Evolutionary conservation across 2,113 vertebrate genomes (phyloP).

Genomic region (Diphyllodes magnificus): DNA sequence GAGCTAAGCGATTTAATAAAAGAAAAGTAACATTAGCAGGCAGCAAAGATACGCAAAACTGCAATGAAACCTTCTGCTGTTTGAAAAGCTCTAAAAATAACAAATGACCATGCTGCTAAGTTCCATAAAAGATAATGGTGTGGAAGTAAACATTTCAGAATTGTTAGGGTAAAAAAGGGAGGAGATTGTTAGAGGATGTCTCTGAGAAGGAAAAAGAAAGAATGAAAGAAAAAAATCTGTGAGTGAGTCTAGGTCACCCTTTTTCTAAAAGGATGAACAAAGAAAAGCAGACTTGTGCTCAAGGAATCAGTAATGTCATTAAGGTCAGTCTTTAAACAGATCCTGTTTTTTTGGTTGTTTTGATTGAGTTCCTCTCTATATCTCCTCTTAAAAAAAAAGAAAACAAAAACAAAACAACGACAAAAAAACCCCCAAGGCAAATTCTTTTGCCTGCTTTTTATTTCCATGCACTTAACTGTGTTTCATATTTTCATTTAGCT

Average conservation of each 20-base stretch:
- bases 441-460: background rate
- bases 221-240: background rate
- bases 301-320: background rate
- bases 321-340: background rate
- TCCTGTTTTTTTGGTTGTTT: background rate
- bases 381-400: background rate
- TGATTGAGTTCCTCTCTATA: background rate
- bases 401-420: background rate
- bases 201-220: background rate
- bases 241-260: background rate
- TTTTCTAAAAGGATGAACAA: background rate
- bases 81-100: constrained; percentile 53
- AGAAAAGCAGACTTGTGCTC: background rate
- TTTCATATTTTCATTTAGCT: background rate
- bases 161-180: constrained; percentile 7
- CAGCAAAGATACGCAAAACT: constrained; percentile 24
- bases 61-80: constrained; percentile 12
- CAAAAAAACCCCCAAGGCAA: background rate
- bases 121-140: constrained; percentile 32
- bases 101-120: background rate
- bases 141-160: constrained; percentile 36
- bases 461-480: background rate
- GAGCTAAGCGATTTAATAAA: background rate
- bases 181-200: background rate
- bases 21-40: background rate